A percentile compares a stretch with the other conserved stretches of the same genome.
phyloP scores from a whole-genome alignment of 2,797 vertebrate genomes.

The Bryconaethiops microstoma region DNA sequence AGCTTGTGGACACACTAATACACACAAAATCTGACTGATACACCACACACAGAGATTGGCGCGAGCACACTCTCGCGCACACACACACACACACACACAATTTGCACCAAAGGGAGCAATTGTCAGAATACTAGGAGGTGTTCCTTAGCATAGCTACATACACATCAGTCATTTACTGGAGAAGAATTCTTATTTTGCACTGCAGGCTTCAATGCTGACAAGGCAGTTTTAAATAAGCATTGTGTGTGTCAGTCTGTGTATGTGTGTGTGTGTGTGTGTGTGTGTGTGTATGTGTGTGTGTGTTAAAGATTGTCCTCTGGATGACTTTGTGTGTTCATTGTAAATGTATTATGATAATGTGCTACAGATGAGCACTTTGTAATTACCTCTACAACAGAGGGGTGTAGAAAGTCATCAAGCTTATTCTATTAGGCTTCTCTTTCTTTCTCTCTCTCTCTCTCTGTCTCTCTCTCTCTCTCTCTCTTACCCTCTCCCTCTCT shows the following conservation, averaged over 20 bases:
- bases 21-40: too few species aligned
- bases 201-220: slow-evolving; percentile 66
- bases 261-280: slow-evolving; percentile 8
- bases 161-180: slow-evolving; percentile 61
- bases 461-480: slow-evolving; percentile 11
- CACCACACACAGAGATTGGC: too few species aligned
- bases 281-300: slow-evolving; percentile 40
- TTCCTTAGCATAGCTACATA: slow-evolving; percentile 69
- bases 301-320: too few species aligned
- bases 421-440: slow-evolving; percentile 65
- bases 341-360: slow-evolving; percentile 74
- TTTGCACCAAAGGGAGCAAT: slow-evolving; percentile 53
- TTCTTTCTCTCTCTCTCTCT: not conserved
- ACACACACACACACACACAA: slow-evolving; percentile 24
- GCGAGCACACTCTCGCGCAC: too few species aligned
- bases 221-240: slow-evolving; percentile 55
- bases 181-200: slow-evolving; percentile 54
- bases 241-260: slow-evolving; percentile 23
- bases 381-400: slow-evolving; percentile 80
- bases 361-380: slow-evolving; percentile 70
- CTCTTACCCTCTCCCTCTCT: slow-evolving; percentile 2
- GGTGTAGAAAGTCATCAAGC: slow-evolving; percentile 76
- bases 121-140: slow-evolving; percentile 84
- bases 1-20: too few species aligned
- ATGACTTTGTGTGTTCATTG: slow-evolving; percentile 75